These are phyloP conservation scores for Pelmatolapia mariae DNA, from an alignment of 2,113 vertebrate genomes.

Conservation along the genomic window DNA sequence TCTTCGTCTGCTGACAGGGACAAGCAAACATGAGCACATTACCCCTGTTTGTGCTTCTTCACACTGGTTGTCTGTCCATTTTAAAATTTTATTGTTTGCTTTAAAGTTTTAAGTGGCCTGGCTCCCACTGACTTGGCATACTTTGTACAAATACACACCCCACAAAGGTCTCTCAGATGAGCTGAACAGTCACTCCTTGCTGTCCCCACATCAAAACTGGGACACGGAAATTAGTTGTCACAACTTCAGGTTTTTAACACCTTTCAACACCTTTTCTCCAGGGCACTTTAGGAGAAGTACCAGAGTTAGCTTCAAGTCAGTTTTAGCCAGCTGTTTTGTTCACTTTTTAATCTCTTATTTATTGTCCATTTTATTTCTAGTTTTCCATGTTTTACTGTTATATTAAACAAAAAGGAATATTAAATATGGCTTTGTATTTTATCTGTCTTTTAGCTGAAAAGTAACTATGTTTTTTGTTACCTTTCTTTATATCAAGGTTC, in stretches of 20 bases:
- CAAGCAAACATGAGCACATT: background rate
- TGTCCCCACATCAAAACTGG: background rate
- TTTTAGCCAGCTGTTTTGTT: background rate
- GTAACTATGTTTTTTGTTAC: background rate
- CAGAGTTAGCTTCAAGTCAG: background rate
- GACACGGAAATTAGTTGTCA: background rate
- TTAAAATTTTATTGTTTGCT: background rate
- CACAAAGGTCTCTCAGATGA: background rate
- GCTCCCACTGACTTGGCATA: background rate
- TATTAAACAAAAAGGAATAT: background rate
- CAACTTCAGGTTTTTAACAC: background rate
- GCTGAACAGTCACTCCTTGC: background rate
- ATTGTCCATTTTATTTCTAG: background rate
- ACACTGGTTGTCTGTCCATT: background rate
- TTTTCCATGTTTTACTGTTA: background rate
- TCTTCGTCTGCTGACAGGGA: background rate
- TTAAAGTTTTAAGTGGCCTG: background rate
- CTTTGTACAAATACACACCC: background rate
- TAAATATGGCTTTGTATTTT: background rate
- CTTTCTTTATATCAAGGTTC: background rate
- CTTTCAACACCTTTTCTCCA: background rate
- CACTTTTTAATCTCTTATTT: background rate
- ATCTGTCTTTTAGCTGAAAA: background rate
- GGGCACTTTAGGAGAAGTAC: background rate
- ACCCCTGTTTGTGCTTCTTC: background rate